Base-by-base conservation (phyloP, 2,888 invertebrate species). In the Temnothorax unifasciatus region DNA sequence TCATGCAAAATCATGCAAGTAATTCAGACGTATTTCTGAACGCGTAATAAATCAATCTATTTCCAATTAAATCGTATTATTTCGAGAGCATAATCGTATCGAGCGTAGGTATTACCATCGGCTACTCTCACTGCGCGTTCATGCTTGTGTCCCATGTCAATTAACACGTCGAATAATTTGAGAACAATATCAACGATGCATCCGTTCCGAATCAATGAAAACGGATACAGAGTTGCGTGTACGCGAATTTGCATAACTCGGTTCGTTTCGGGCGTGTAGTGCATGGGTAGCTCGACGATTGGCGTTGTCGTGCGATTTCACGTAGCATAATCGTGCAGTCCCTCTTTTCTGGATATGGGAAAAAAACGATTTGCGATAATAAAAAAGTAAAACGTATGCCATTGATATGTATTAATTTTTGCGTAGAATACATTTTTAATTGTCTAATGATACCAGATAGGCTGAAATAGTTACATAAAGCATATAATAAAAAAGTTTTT, bases 221-320 rank as follows among this genome's bases (percentile, higher is more conserved):
- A 85, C 87, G 85, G 85, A 90, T 88, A 79, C 57, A 87, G 85
- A 87, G 71, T 76, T 73, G 83, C 84, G 82, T 76, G 85, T 86
- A 85, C 83, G 63, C n/a, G 68, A 76, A 90, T 91, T 92, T 92
- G 90, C 93, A 92, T 93, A 92, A 92, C 92, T 90, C 77, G 90
- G 86, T 90, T 87, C 84, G 86, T 85, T 61, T 66, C 52, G 87
- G 57, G 87, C 88, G 90, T 89, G 88, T 79, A 41, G 57, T 15
- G 88, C 87, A 86, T 88, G 83, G 84, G 47, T 73, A 63, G 68
- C 66, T 73, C 84, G 74, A 84, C 81, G 75, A 29, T 52, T 66
- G 44, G 59, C 59, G 83, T 73, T 87, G 86, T 89, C 86, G 86
- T 87, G 86, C 82, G 82, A 75, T 79, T 86, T 83, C 75, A 87